These are phyloP conservation scores for Rhyacophila evoluta DNA, from an alignment of 2,888 invertebrate genomes.

Conservation along the genomic window DNA sequence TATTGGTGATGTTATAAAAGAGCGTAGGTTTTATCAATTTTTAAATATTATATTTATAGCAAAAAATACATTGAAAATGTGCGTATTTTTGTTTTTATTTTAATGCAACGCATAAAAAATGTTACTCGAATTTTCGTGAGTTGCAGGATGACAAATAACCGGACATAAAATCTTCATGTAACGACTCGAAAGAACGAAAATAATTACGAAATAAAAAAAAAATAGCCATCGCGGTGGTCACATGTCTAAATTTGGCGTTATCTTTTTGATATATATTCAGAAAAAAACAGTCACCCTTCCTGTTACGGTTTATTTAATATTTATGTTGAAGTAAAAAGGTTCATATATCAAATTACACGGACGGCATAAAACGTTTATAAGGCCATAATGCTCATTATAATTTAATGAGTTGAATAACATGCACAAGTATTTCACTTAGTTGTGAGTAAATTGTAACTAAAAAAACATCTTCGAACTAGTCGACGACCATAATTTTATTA, in stretches of 20 bases:
- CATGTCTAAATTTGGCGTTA: conserved; percentile 35
- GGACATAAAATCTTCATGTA: background rate
- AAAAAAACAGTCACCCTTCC: conserved; percentile 20
- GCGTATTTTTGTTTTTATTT: too few relatives aligned
- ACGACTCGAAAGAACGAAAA: conserved; percentile 20
- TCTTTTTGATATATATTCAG: conserved; percentile 43
- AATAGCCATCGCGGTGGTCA: conserved; percentile 36
- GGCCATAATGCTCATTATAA: conserved; percentile 59
- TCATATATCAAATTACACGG: conserved; percentile 63
- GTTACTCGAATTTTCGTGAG: background rate
- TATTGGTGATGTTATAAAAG: too few relatives aligned
- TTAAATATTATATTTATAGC: too few relatives aligned
- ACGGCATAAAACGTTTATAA: conserved; percentile 64
- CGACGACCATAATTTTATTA: too few relatives aligned
- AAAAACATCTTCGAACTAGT: too few relatives aligned
- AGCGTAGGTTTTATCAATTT: too few relatives aligned
- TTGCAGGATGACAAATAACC: background rate
- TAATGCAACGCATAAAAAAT: too few relatives aligned
- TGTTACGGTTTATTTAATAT: conserved; percentile 23
- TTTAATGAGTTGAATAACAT: conserved; percentile 20
- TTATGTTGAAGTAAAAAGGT: conserved; percentile 16
- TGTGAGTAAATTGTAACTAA: too few relatives aligned
- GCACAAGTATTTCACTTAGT: background rate
- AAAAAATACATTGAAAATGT: too few relatives aligned
- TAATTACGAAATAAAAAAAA: conserved; percentile 39